phyloP scores from a whole-genome alignment of 2,797 vertebrate species.

The Pseudochirops cupreus region DNA sequence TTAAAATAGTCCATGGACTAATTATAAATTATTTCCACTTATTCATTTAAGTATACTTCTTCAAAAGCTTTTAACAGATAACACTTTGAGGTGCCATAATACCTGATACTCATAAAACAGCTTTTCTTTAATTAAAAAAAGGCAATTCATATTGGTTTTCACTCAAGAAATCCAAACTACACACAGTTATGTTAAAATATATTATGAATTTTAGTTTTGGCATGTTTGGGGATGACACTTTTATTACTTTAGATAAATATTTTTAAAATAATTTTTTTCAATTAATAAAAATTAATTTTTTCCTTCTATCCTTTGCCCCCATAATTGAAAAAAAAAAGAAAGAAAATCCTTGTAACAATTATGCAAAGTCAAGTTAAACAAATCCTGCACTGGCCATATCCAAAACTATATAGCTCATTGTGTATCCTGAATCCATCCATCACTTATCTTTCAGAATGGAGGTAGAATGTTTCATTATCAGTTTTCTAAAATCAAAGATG shows the following conservation, averaged over 20 bases:
- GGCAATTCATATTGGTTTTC: background rate
- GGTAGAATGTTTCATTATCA: background rate
- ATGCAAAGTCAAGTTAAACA: background rate
- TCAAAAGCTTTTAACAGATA: slow-evolving; percentile 22
- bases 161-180: slow-evolving; percentile 38
- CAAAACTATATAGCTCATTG: background rate
- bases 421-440: background rate
- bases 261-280: background rate
- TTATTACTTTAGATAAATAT: background rate
- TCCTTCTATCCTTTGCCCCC: background rate
- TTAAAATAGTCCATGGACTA: slow-evolving; percentile 5
- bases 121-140: background rate
- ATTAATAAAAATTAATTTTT: background rate
- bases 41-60: background rate
- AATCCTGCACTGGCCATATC: background rate
- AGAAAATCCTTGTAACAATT: background rate
- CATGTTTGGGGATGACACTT: background rate
- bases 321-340: background rate
- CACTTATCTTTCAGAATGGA: background rate
- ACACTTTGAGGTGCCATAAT: slow-evolving; percentile 30
- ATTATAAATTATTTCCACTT: slow-evolving; percentile 30
- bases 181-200: background rate
- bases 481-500: background rate
- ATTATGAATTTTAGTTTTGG: background rate
- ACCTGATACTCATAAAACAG: background rate